Evolutionary conservation across 2,113 vertebrate genomes (phyloP), one percentile per base, ranked within the genome.

Genomic region (Lasiurus cinereus): DNA sequence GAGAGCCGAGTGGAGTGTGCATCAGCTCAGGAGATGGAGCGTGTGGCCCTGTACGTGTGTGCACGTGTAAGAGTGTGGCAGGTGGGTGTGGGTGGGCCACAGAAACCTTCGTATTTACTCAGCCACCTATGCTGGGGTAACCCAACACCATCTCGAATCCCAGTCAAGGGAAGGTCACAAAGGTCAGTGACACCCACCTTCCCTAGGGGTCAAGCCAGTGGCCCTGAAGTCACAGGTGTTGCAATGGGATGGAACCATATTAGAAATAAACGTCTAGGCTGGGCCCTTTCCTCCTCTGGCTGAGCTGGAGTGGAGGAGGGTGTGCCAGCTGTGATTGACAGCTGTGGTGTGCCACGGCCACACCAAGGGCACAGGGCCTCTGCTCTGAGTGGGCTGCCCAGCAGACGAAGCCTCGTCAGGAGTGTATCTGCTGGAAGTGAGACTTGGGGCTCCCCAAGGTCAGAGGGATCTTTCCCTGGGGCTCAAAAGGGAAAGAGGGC

Each of bases 1-100:
- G 95, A 92, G 69, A 80, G 89, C 88, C 64, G 95, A 90, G 95
- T 50, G 91, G 96, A 94, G 96, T 86, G 79, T n/a, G 29, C 76
- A 88, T 39, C 78, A 88, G 66, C 22, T 31, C 19, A 4, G 66
- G 80, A 29, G 22, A n/a, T 1, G 19, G n/a, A 19, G 56, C 8
- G 39, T 2, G 2, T 15, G 54, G 24, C 31, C 10, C 2, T 15
- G 8, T 14, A 16, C 21, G 48, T n/a, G 78, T 62, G 72, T 31
- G 88, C 8, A 3, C 12, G 39, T 31, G 24, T 1, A 33, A 64
- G 69, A 0, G 80, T 14, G 3, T 0, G 11, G 67, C 3, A 56
- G 36, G 39, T n/a, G 52, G 2, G 83, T 9, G 3, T 0, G 36
- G 54, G 5, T 43, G 19, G 43, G 69, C 39, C 48, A 85, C 52